These are phyloP conservation scores for Lacerta viridis DNA, from an alignment of 2,797 vertebrate genomes.

Conservation along the genomic window DNA sequence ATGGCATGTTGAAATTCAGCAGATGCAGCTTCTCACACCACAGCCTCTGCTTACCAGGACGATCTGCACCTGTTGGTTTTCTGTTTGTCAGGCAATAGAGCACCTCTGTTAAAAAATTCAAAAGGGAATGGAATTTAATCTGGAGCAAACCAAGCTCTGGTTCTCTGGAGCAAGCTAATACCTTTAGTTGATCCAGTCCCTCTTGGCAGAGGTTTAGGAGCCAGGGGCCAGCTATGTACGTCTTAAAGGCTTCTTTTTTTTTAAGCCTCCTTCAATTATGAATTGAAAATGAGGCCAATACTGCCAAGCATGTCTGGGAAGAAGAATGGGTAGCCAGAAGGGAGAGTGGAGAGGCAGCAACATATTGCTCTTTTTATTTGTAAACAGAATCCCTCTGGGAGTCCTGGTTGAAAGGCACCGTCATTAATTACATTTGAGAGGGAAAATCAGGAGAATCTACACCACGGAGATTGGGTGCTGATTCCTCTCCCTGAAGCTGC, in stretches of 20 bases:
- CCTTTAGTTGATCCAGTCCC: constrained; percentile 3
- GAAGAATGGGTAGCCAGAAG: constrained; percentile 42
- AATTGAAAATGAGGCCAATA: constrained; percentile 19
- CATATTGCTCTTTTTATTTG: constrained; percentile 32
- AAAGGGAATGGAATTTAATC: neutral
- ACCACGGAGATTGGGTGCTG: constrained; percentile 32
- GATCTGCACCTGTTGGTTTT: neutral
- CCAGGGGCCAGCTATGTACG: constrained; percentile 5
- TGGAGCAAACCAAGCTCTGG: neutral
- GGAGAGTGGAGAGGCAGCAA: constrained; percentile 10
- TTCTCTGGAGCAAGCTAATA: neutral
- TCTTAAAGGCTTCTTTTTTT: constrained; percentile 37
- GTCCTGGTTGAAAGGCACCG: constrained; percentile 33
- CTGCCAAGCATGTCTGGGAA: constrained; percentile 40
- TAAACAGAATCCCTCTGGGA: constrained; percentile 51
- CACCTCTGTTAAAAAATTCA: neutral
- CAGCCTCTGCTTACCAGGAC: neutral
- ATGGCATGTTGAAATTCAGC: neutral
- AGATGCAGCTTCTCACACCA: neutral
- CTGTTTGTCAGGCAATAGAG: neutral
- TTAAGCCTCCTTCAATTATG: constrained; percentile 1
- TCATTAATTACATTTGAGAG: constrained; percentile 59
- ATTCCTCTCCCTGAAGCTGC: constrained; percentile 39
- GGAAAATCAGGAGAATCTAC: constrained; percentile 40
- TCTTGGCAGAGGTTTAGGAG: neutral